Base-by-base conservation (phyloP, 2,113 vertebrate species). In the Litocranius walleri region DNA sequence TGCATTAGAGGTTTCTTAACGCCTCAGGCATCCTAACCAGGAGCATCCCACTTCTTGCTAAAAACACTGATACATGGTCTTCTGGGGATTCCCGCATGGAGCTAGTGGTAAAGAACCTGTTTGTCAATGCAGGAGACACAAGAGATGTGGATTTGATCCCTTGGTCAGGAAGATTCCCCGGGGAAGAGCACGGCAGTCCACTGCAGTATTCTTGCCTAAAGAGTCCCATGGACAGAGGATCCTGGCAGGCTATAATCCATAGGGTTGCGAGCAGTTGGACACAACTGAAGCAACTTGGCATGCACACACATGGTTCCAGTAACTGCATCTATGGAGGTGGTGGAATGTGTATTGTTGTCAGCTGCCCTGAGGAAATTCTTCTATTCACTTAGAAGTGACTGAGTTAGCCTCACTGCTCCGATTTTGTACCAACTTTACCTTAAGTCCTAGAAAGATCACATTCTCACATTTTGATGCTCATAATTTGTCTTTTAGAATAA, bases 61-160 rank as follows among this genome's bases (percentile, higher is more conserved):
- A 80, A 88, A 91, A 15, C 29, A 3, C 13, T 56, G 12, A 94
- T n/a, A 81, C 88, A 7, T 95, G 33, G 2, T 67, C 14, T 80
- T 8, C 3, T 88, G 4, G 19, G n/a, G 21, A 9, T 71, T 71
- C n/a, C 64, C n/a, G 3, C 2, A 0, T 71, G n/a, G 64, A 0
- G 0, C n/a, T 36, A 36, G n/a, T 71, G 64, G n/a, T 71, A 71
- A 71, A 71, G n/a, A 71, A 23, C 9, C 64, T 71, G n/a, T 11
- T 21, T 71, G n/a, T 36, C 17, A 71, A 12, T 71, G n/a, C 17
- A 71, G 9, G 19, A 71, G 64, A 71, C 64, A 71, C 19, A 71
- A 71, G 9, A 71, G 64, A 71, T 23, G 9, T 36, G 64, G n/a
- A 11, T 23, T 71, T 71, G 64, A 71, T 71, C 9, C 64, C n/a